Conservation (phyloP, 2,113 vertebrate species). For the Saguinus imperator region DNA sequence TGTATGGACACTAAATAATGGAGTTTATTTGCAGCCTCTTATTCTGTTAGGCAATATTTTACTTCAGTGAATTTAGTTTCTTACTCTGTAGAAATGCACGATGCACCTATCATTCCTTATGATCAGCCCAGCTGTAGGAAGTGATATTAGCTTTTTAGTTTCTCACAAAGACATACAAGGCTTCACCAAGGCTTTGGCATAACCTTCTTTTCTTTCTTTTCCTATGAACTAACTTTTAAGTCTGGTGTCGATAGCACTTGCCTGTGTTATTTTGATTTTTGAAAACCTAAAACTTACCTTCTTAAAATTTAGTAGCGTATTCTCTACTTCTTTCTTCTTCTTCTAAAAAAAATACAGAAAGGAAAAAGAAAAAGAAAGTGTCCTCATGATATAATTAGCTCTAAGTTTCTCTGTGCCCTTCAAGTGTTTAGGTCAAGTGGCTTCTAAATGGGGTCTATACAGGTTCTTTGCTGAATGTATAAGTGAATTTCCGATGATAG, state of each 20-base stretch:
- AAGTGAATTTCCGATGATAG: not conserved
- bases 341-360: not conserved
- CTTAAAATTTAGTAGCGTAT: not conserved
- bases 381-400: not conserved
- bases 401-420: not conserved
- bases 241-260: not conserved
- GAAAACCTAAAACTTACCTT: constrained; percentile 25
- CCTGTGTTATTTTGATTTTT: not conserved
- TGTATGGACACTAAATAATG: not conserved
- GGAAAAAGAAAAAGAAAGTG: not conserved
- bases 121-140: not conserved
- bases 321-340: not conserved
- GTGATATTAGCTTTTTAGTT: not conserved
- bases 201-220: not conserved
- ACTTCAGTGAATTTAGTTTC: not conserved
- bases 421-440: not conserved
- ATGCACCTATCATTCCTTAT: not conserved
- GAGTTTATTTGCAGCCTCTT: not conserved
- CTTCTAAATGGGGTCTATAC: not conserved
- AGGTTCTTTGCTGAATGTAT: not conserved
- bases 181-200: not conserved
- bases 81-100: not conserved
- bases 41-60: not conserved
- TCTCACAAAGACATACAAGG: not conserved
- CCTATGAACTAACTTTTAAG: not conserved